phyloP scores from a whole-genome alignment of 2,113 vertebrate species.

The Sardina pilchardus region DNA sequence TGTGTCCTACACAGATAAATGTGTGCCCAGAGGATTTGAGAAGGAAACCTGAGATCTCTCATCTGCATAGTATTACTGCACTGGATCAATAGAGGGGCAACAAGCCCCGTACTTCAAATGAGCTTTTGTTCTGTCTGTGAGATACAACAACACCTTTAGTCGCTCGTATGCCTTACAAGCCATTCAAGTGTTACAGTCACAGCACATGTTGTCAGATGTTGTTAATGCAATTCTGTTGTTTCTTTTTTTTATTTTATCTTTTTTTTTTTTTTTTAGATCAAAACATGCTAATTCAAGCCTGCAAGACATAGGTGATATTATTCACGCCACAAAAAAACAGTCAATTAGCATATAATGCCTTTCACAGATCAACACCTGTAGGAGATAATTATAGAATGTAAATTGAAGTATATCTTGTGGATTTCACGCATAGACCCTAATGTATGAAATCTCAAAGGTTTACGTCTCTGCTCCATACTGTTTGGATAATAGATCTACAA shows the following conservation, averaged over 20 bases:
- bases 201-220: not conserved
- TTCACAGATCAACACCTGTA: not conserved
- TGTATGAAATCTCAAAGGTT: too few relatives aligned
- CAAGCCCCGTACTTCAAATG: conserved; percentile 30
- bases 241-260: not conserved
- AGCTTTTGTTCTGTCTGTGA: conserved; percentile 5
- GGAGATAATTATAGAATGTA: not conserved
- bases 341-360: not conserved
- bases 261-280: not conserved
- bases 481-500: not conserved
- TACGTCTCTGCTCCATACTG: not conserved
- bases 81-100: conserved; percentile 36
- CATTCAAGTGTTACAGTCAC: not conserved
- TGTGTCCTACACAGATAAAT: conserved; percentile 8
- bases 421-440: not conserved
- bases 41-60: conserved; percentile 25
- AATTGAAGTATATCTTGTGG: not conserved
- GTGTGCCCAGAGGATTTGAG: conserved; percentile 11
- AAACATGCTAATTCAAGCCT: not conserved
- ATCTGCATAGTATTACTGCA: conserved; percentile 34
- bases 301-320: not conserved
- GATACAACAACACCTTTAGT: not conserved
- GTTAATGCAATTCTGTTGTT: not conserved
- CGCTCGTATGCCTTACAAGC: not conserved
- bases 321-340: not conserved